These are phyloP conservation scores for Gortyna flavago DNA, from an alignment of 2,888 invertebrate genomes.

Conservation along the genomic window DNA sequence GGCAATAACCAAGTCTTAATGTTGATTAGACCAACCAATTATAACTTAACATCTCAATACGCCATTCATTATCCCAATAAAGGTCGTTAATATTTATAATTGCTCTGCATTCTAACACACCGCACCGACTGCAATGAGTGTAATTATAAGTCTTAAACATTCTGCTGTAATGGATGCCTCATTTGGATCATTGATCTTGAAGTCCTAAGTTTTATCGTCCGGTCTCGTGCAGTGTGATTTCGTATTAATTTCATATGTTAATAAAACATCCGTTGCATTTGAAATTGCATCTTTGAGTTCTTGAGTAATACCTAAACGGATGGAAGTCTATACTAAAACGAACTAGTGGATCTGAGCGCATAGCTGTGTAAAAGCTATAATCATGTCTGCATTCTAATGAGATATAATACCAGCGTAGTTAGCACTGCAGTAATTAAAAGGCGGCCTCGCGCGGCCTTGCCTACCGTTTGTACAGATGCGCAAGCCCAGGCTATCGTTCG, in stretches of 20 bases:
- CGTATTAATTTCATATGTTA: slow-evolving; percentile 1
- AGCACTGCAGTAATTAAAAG: slow-evolving; percentile 74
- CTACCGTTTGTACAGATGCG: slow-evolving; percentile 82
- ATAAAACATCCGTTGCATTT: slow-evolving; percentile 4
- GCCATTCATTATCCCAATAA: slow-evolving; percentile 55
- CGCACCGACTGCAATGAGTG: slow-evolving; percentile 37
- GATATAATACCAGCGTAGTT: slow-evolving; percentile 56
- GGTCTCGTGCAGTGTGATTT: slow-evolving; percentile 3
- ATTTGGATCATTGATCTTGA: slow-evolving; percentile 45
- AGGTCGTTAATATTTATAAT: slow-evolving; percentile 64
- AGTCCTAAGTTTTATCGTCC: slow-evolving; percentile 14
- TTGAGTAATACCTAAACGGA: background rate
- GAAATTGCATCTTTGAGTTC: background rate
- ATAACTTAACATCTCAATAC: slow-evolving; percentile 63
- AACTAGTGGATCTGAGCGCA: background rate
- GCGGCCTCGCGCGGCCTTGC: slow-evolving; percentile 82
- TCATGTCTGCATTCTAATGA: slow-evolving; percentile 45
- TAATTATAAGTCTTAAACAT: slow-evolving; percentile 45
- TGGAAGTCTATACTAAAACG: background rate
- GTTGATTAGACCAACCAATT: slow-evolving; percentile 52
- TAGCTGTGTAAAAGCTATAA: slow-evolving; percentile 30
- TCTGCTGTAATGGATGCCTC: slow-evolving; percentile 43
- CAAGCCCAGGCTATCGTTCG: slow-evolving; percentile 66
- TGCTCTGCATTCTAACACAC: slow-evolving; percentile 58
- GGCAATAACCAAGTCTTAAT: slow-evolving; percentile 49